Evolutionary conservation across 2,797 vertebrate genomes (phyloP), one percentile per base, ranked within the genome.

Genomic region (Typhlichthys subterraneus): DNA sequence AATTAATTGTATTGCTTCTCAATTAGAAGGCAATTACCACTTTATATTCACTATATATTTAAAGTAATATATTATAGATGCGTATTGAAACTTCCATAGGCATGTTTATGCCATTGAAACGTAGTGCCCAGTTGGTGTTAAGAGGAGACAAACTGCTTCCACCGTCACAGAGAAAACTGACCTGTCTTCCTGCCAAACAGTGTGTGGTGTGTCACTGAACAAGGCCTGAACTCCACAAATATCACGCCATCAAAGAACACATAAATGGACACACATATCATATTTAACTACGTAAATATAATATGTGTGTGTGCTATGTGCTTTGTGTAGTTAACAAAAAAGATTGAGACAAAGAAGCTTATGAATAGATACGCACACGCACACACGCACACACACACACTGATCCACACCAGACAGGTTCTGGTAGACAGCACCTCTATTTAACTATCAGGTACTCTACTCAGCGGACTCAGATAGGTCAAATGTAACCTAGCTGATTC

Each of bases 151-250:
- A 79, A 85, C 80, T 69, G 76, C 86, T 88, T 90, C 90, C 88
- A 77, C 79, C 72, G 47, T 77, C 75, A 71, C 83, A 82, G 80
- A 84, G 53, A 38, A 42, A 69, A 72, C 74, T 61, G 86, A 87
- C 83, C 87, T 90, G 87, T 91, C 89, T 90, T 91, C 87, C 89
- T 90, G 90, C 89, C 89, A 88, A 87, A 80, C 86, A 88, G 84
- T 86, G 84, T 85, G 85, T 60, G 70, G 79, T 85, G 82, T 86
- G 84, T 85, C 69, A 64, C 73, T 19, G 13, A 76, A 77, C 59
- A 63, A 82, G 81, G 74, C 76, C 77, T 74, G 72, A 74, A 71
- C 66, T 72, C 69, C 23, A 47, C 19, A 82, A 70, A 67, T 45
- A 69, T 77, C 86, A 83, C 83, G 81, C 83, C 38, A 85, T 87